Evolutionary conservation across 2,888 invertebrate species (phyloP), one percentile per base, ranked within the genome.

Genomic region (Polydrusus pterygomalis): DNA sequence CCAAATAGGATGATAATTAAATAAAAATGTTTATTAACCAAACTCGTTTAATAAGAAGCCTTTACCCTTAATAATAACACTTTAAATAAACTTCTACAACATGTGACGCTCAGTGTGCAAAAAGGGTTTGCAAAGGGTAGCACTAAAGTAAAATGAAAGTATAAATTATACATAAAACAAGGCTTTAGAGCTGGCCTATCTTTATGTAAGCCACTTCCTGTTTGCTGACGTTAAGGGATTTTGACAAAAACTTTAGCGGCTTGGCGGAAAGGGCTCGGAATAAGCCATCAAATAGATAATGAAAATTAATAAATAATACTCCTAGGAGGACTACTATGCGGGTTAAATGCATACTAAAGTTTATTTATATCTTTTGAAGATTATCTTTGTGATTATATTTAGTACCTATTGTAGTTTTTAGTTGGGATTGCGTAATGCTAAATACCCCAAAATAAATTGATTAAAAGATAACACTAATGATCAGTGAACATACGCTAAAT

Each of bases 221-320:
- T 70, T 70, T 70, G 43, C 70, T 45, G 58, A 70, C 58, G 62
- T 62, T 51, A 62, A 49, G 49, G 70, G 49, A 30, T 49, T 43
- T 58, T 49, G 58, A 64, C 74, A 74, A 74, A 74, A 74, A 70
- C 63, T 74, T 68, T 56, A 65, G 56, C 70, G 30, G 70, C 69
- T 70, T 34, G 45, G 64, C 64, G 51, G 38, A 64, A 58, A 64
- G 70, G 64, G 70, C 65, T 38, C 45, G 34, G 56, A 51, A 17
- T 60, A 74, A 64, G 80, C 79, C 79, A 75, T 81, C 81, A 81
- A 81, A 80, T 80, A 80, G 77, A 79, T 79, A 81, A 80, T 77
- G 80, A 77, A 78, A 78, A 77, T 79, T 79, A 81, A 82, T 81
- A 81, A 81, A 81, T 81, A 82, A 82, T 81, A 78, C 77, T 74